A percentile compares a stretch with the other conserved stretches of the same genome.
These are phyloP conservation scores for Stomatorhinus walkeri DNA, from an alignment of 2,797 vertebrate genomes.

Conservation along the genomic window DNA sequence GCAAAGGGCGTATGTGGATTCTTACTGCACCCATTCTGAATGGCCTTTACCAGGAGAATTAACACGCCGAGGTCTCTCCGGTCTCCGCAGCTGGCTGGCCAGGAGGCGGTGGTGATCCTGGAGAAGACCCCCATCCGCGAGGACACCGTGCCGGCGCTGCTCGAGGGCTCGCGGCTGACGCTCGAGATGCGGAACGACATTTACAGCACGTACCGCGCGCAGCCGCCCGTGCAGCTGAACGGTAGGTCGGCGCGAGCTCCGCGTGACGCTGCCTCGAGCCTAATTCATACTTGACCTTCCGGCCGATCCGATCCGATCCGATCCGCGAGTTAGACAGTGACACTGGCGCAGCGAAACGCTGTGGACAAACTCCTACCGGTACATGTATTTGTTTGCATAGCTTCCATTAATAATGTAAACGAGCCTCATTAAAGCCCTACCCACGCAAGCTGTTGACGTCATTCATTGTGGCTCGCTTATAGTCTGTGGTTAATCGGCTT, in stretches of 20 bases:
- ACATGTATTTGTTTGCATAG: background rate
- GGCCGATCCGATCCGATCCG: background rate
- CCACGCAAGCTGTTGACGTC: background rate
- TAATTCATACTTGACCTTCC: background rate
- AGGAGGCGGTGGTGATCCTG: slow-evolving; percentile 80
- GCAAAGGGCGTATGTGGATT: background rate
- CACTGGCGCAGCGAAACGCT: background rate
- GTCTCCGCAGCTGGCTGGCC: slow-evolving; percentile 50
- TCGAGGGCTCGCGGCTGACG: slow-evolving; percentile 59
- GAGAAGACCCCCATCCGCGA: slow-evolving; percentile 87
- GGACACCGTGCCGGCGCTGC: slow-evolving; percentile 63
- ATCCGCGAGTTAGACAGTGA: background rate
- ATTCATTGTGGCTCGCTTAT: background rate
- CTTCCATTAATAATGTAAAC: background rate
- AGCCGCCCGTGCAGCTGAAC: slow-evolving; percentile 69
- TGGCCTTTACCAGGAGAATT: background rate
- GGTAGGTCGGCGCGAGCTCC: slow-evolving; percentile 54
- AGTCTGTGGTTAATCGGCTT: background rate
- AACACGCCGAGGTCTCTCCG: background rate
- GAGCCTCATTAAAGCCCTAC: background rate
- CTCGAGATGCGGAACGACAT: slow-evolving; percentile 84
- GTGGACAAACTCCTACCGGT: background rate
- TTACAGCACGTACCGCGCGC: slow-evolving; percentile 80
- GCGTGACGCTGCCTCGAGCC: background rate
- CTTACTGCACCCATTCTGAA: background rate